These are phyloP conservation scores for Andrena bucephala DNA, from an alignment of 2,888 invertebrate genomes.

Conservation along the genomic window DNA sequence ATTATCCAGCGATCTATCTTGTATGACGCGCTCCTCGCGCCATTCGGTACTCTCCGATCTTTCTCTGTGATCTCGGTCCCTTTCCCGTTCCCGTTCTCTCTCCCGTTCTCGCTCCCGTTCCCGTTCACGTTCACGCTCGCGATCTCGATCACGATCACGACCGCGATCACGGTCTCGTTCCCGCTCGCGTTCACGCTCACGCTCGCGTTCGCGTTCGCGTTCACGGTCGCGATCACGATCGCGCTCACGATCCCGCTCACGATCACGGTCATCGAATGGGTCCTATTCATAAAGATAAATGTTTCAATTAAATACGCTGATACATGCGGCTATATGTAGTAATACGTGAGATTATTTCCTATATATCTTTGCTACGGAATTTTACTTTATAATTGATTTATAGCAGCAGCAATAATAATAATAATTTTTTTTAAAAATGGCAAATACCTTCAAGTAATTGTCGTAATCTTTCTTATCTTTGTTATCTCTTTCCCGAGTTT, in stretches of 20 bases:
- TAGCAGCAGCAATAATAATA: neutral
- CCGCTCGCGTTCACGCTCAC: constrained; percentile 63
- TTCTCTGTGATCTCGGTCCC: constrained; percentile 73
- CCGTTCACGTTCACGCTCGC: constrained; percentile 56
- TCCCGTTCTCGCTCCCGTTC: constrained; percentile 63
- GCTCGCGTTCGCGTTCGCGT: constrained; percentile 50
- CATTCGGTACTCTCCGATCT: constrained; percentile 78
- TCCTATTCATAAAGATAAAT: constrained; percentile 68
- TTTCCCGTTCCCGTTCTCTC: constrained; percentile 65
- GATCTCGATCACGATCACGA: constrained; percentile 61
- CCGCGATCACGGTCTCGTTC: constrained; percentile 61
- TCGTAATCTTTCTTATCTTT: constrained; percentile 83
- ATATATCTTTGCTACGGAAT: too few species aligned
- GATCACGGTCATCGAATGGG: constrained; percentile 70
- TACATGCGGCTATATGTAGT: neutral
- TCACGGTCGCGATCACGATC: constrained; percentile 53
- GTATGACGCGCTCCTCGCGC: constrained; percentile 76
- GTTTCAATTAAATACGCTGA: neutral
- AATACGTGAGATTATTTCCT: too few species aligned
- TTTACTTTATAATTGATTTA: too few species aligned
- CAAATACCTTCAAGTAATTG: constrained; percentile 81
- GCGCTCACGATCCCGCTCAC: constrained; percentile 22
- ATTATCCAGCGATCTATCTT: constrained; percentile 75
- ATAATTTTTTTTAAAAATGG: neutral
- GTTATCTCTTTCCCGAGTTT: constrained; percentile 69